Conservation (phyloP, 2,888 invertebrate genomes). For the Diaperis boleti region DNA sequence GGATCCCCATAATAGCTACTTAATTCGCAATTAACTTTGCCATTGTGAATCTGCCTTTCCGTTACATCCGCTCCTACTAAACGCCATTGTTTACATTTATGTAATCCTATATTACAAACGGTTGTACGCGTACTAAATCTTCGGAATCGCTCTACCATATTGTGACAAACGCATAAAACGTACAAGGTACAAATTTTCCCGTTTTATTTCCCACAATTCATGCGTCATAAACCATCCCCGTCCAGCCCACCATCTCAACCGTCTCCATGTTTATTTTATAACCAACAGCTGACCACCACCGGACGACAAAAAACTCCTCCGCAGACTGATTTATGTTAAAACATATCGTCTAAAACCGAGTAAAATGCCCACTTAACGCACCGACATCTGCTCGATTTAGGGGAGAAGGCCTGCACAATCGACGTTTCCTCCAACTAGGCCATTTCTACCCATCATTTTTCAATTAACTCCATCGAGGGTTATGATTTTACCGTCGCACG, state of each 20-base stretch:
- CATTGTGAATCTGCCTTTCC: no score
- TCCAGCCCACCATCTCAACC: neutral
- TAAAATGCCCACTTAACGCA: slow-evolving; percentile 35
- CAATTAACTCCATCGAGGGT: slow-evolving; percentile 14
- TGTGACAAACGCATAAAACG: no score
- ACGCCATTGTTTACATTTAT: no score
- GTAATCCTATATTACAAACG: no score
- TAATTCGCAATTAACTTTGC: no score
- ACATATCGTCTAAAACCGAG: slow-evolving; percentile 32
- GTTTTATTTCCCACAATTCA: neutral
- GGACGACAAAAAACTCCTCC: slow-evolving; percentile 50
- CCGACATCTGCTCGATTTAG: slow-evolving; percentile 36
- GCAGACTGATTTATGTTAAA: slow-evolving; percentile 45
- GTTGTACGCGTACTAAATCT: no score
- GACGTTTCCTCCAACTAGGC: neutral
- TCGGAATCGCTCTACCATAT: no score
- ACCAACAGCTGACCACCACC: slow-evolving; percentile 49
- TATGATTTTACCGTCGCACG: neutral
- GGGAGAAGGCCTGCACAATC: neutral
- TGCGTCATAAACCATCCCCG: neutral
- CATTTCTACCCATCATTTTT: slow-evolving; percentile 10
- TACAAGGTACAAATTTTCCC: no score
- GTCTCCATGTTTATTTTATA: slow-evolving; percentile 35
- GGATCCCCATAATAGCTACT: no score
- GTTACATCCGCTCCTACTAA: no score